Evolutionary conservation across 2,797 vertebrate species (phyloP), one percentile per base, ranked within the genome.

Genomic region (Sternarchorhynchus goeldii): DNA sequence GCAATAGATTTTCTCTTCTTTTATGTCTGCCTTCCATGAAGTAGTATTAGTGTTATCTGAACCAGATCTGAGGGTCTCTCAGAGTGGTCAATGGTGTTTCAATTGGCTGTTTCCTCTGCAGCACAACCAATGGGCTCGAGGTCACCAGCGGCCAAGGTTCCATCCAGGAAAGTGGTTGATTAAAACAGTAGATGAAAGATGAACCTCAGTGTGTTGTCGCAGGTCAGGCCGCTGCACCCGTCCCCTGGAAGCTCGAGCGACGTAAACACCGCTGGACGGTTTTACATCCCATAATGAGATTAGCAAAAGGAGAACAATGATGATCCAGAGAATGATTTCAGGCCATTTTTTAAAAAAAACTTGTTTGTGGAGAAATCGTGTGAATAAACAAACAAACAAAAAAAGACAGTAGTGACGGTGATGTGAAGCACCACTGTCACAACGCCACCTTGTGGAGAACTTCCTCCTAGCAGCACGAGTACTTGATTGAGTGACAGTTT

Each of bases 11-110:
- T 50, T 50, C 45, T 50, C 45, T 50, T 10, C 45, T 50, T 50
- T 50, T 10, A 41, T 50, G 45, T 50, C 45, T 50, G 45, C 14
- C 45, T 50, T 50, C 10, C 45, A 10, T 50, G 45, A 50, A 12
- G 45, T 50, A 50, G 45, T 50, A 50, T 50, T 50, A 50, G 45
- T 50, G 45, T 50, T 50, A 50, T 50, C 64, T 67, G 64, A 63
- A 32, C 12, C 10, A 14, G 29, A 12, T 63, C 6, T 34, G 12
- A 45, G 4, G n/a, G n/a, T 45, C 14, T 29, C n/a, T 69, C 41
- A 3, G 41, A n/a, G 29, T 8, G 14, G 1, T 6, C 20, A 14
- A 31, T 5, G 12, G 6, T 10, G 39, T 31, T 55, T 8, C 17
- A 29, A 67, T 55, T 18, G 17, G 45, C 31, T 10, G 6, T 69